phyloP scores from a whole-genome alignment of 1,140 invertebrate genomes.

The Nomia melanderi region DNA sequence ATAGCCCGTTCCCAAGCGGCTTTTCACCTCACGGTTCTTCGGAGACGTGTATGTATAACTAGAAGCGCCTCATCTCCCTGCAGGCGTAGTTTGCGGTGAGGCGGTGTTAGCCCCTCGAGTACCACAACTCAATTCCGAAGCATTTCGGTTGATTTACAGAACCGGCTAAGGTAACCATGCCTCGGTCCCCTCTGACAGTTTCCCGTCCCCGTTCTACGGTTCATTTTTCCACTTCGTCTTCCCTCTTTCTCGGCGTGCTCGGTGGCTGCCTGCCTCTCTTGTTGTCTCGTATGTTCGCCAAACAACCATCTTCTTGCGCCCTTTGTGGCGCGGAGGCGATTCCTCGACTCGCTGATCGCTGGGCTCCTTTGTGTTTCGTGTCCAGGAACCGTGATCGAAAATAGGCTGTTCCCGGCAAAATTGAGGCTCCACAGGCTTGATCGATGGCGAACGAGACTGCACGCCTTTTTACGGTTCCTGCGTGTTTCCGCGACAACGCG shows the following conservation, averaged over 20 bases:
- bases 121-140: conserved; percentile 71
- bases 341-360: not conserved
- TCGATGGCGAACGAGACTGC: not conserved
- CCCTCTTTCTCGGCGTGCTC: not conserved
- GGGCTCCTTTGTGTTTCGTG: not conserved
- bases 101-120: conserved; percentile 64
- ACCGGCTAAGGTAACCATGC: conserved; percentile 55
- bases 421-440: not conserved
- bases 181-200: conserved; percentile 18
- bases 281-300: not conserved
- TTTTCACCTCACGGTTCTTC: conserved; percentile 42
- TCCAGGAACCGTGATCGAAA: not conserved
- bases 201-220: not conserved
- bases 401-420: not conserved
- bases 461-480: not conserved
- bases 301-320: conserved; percentile 4
- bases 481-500: not conserved
- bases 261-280: not conserved
- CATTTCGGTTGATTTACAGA: conserved; percentile 72
- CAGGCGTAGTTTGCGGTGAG: conserved; percentile 63
- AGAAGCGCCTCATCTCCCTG: conserved; percentile 57
- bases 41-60: conserved; percentile 59
- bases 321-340: not conserved
- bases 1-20: conserved; percentile 47
- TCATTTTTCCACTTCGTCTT: not conserved